A percentile compares a stretch with the other conserved stretches of the same genome.
Evolutionary conservation across 2,113 vertebrate genomes (phyloP).

Genomic region (Grammomys dolichurus): DNA sequence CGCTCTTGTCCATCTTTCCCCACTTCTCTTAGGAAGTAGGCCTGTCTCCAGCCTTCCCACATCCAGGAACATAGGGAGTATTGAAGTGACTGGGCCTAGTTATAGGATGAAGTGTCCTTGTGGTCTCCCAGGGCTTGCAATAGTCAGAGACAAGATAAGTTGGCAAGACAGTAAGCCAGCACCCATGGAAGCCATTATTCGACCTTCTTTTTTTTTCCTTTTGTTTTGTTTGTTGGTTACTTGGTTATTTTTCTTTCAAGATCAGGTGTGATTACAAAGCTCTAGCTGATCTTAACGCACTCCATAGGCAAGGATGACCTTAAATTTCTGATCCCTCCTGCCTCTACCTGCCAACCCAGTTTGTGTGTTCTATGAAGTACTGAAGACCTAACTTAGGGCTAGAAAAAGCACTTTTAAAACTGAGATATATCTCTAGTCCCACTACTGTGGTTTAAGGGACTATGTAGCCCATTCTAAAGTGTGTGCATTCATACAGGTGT

Average conservation of each 20-base stretch:
- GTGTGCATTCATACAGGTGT: not conserved
- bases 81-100: no score
- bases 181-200: not conserved
- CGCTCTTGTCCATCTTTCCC: accelerated
- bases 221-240: not conserved
- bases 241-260: no score
- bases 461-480: not conserved
- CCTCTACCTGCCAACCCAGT: not conserved
- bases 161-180: not conserved
- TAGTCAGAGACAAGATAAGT: not conserved
- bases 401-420: not conserved
- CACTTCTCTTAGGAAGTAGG: accelerated
- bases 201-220: not conserved
- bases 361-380: not conserved
- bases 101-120: not conserved
- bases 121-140: no score
- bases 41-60: not conserved
- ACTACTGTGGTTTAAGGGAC: not conserved
- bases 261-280: not conserved
- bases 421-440: not conserved
- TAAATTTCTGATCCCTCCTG: not conserved
- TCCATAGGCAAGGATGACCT: not conserved
- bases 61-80: not conserved
- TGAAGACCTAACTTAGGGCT: not conserved
- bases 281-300: not conserved